Conservation (phyloP, 2,888 invertebrate species). For the Leptinotarsa juncta region DNA sequence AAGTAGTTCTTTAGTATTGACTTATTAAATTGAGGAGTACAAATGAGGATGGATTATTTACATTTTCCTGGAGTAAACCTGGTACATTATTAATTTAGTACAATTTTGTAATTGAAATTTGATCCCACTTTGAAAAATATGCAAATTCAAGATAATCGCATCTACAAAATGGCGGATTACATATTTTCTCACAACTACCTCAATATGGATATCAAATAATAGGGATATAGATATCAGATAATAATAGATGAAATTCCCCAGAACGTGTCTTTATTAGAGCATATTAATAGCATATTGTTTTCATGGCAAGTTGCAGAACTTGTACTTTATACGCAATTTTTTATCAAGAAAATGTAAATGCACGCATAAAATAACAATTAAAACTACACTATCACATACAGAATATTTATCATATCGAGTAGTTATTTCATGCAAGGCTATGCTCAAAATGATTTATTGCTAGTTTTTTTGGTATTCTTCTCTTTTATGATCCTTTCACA, state of each 20-base stretch:
- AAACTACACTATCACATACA: conserved; percentile 16
- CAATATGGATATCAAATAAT: too few relatives aligned
- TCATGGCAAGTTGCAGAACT: conserved; percentile 14
- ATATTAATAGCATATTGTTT: neutral
- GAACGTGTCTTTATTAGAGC: neutral
- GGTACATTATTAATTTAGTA: too few relatives aligned
- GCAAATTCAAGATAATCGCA: too few relatives aligned
- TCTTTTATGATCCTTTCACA: neutral
- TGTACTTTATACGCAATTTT: conserved; percentile 18
- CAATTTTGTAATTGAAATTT: too few relatives aligned
- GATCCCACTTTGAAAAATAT: too few relatives aligned
- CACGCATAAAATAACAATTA: conserved; percentile 27
- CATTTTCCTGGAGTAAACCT: too few relatives aligned
- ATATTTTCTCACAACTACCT: too few relatives aligned
- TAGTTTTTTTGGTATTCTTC: neutral
- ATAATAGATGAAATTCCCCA: neutral
- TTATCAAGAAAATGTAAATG: conserved; percentile 25
- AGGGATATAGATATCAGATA: too few relatives aligned
- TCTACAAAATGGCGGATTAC: too few relatives aligned
- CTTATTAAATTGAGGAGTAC: too few relatives aligned
- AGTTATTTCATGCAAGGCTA: conserved; percentile 4
- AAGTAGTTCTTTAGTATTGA: too few relatives aligned
- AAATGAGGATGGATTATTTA: too few relatives aligned
- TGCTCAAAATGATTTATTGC: conserved; percentile 2
- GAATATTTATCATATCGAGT: conserved; percentile 17